Evolutionary conservation across 2,113 vertebrate species (phyloP), one percentile per base, ranked within the genome.

Genomic region (Cololabis saira): DNA sequence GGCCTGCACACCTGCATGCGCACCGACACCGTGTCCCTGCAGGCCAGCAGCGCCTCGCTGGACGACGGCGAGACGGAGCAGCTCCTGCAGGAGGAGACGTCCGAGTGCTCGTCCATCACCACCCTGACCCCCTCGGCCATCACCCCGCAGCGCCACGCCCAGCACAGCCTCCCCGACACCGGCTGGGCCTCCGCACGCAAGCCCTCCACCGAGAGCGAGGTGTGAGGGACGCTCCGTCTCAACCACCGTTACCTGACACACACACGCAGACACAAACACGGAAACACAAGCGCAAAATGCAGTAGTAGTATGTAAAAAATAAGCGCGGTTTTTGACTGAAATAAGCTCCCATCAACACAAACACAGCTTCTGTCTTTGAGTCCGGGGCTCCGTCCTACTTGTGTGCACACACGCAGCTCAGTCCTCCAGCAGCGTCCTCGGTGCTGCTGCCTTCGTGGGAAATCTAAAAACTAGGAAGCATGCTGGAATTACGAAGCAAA

Each of bases 1-100:
- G 96, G 98, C 53, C 95, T 99, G n/a, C 96, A 98, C 0, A 92
- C 97, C 64, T 99, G 98, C 93, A 96, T 98, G 94, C 98, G 97
- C 89, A 97, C 97, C 0, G 98, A 98, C 82, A 98, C 97, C 0
- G 95, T 99, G 84, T 99, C 97, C 61, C 94, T 98, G 85, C 97
- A 98, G 91, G 94, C 97, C 74, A 98, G 96, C 87, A 97, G 96
- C 44, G 96, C 93, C 52, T 99, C 98, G 13, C 92, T 99, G 62
- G 96, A 97, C 24, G 96, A 99, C 75, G 95, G 94, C 0, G 98
- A 99, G 90, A 99, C 95, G 0, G 97, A 99, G 91, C 98, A 98
- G 90, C 94, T 99, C 74, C 91, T 99, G 24, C 97, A 96, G 86
- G 97, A 98, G 73, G 98, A 99, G 76, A 95, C 95, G 56, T 99